Percentiles rank a stretch among this genome's conserved stretches.
phyloP scores from a whole-genome alignment of 2,888 invertebrate genomes.

The Helobdella robusta region DNA sequence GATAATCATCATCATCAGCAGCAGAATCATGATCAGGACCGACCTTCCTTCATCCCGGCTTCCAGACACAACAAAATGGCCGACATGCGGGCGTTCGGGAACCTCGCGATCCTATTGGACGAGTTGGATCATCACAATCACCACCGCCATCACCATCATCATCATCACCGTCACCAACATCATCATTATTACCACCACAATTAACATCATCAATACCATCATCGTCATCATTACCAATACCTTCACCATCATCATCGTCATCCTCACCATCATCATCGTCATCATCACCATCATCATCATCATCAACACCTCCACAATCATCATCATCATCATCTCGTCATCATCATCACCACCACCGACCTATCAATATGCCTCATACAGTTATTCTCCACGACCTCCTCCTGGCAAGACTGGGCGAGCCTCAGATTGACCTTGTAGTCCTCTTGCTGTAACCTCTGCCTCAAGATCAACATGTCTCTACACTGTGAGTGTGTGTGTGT shows the following conservation, averaged over 20 bases:
- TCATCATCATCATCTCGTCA: no score
- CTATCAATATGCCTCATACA: slow-evolving; percentile 54
- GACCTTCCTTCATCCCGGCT: slow-evolving; percentile 48
- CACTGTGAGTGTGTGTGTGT: no score
- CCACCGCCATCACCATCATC: not conserved
- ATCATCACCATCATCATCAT: not conserved
- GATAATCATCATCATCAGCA: no score
- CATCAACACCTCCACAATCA: no score
- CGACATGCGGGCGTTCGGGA: slow-evolving; percentile 65
- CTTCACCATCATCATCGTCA: no score
- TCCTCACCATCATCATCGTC: not conserved
- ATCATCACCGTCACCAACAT: no score
- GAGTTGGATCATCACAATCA: not conserved
- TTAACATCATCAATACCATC: no score
- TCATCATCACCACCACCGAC: not conserved
- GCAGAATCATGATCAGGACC: not conserved
- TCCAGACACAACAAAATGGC: slow-evolving; percentile 87
- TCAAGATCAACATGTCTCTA: slow-evolving; percentile 68
- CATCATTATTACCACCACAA: no score
- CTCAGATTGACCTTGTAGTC: slow-evolving; percentile 72
- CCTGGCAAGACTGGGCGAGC: slow-evolving; percentile 74
- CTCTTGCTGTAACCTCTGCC: slow-evolving; percentile 76
- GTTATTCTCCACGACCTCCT: slow-evolving; percentile 74
- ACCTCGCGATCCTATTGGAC: slow-evolving; percentile 58
- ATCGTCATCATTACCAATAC: not conserved